Conservation (phyloP, 2,113 vertebrate species). For the Amphilophus citrinellus region DNA sequence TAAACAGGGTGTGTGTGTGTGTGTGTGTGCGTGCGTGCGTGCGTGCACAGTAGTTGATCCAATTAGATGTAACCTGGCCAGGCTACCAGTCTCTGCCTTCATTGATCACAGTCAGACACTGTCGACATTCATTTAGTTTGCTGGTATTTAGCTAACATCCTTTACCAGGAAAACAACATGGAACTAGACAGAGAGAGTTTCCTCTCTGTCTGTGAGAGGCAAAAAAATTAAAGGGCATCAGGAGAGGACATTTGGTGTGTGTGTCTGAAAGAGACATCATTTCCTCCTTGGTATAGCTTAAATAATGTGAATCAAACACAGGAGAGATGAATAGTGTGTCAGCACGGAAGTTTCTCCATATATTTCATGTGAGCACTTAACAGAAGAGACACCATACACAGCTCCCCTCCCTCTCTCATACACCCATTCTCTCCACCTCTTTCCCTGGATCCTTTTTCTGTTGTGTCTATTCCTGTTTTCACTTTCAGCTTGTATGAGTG, state of each 20-base stretch:
- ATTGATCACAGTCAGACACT: constrained; percentile 58
- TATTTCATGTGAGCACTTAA: constrained; percentile 40
- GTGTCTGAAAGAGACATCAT: constrained; percentile 8
- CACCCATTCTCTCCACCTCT: neutral
- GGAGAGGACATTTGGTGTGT: neutral
- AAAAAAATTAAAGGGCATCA: neutral
- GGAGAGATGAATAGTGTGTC: constrained; percentile 36
- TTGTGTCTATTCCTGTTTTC: neutral
- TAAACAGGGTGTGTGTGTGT: constrained; percentile 24
- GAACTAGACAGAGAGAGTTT: constrained; percentile 5
- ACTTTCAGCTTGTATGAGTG: neutral
- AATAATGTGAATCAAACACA: constrained; percentile 41
- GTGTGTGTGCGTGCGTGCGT: constrained; percentile 19
- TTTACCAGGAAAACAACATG: constrained; percentile 24
- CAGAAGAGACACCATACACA: constrained; percentile 10
- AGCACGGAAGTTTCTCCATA: constrained; percentile 26
- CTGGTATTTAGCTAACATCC: constrained; percentile 34
- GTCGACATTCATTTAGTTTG: constrained; percentile 57
- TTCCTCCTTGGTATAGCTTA: constrained; percentile 20
- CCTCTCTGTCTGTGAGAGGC: too few species aligned
- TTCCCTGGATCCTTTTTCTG: neutral
- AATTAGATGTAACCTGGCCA: constrained; percentile 55
- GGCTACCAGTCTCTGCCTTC: constrained; percentile 23
- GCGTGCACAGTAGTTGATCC: constrained; percentile 28
- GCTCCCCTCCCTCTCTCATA: neutral